phyloP scores from a whole-genome alignment of 2,113 vertebrate genomes.

The Lontra canadensis region DNA sequence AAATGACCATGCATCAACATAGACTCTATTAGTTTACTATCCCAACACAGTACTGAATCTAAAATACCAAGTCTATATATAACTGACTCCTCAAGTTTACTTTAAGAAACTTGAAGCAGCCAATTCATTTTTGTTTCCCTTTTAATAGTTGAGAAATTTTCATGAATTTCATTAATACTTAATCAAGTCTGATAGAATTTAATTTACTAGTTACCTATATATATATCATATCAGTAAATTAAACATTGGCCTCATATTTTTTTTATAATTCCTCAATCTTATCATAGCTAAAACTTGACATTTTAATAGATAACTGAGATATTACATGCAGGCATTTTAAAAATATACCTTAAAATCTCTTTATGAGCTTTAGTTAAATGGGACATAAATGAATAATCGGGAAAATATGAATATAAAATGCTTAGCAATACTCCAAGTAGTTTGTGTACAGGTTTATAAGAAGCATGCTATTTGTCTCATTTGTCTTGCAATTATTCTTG shows the following conservation, averaged over 20 bases:
- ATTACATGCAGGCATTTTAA: not conserved
- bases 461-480: constrained; percentile 18
- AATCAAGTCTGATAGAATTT: not conserved
- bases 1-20: not conserved
- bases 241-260: not conserved
- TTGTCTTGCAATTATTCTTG: constrained; percentile 42
- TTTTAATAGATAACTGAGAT: not conserved
- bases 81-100: not conserved
- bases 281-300: not conserved
- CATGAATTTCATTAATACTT: not conserved
- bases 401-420: constrained; percentile 10
- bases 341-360: constrained; percentile 11
- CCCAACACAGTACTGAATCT: not conserved
- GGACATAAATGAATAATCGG: not conserved
- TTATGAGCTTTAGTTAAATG: not conserved
- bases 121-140: not conserved
- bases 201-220: not conserved
- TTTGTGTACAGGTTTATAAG: constrained; percentile 26
- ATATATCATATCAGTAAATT: not conserved
- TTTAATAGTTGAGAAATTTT: not conserved
- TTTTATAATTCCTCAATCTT: not conserved
- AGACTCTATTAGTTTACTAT: not conserved
- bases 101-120: not conserved
- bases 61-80: not conserved
- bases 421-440: not conserved